Evolutionary conservation across 2,113 vertebrate species (phyloP).

Genomic region (Promerops cafer): DNA sequence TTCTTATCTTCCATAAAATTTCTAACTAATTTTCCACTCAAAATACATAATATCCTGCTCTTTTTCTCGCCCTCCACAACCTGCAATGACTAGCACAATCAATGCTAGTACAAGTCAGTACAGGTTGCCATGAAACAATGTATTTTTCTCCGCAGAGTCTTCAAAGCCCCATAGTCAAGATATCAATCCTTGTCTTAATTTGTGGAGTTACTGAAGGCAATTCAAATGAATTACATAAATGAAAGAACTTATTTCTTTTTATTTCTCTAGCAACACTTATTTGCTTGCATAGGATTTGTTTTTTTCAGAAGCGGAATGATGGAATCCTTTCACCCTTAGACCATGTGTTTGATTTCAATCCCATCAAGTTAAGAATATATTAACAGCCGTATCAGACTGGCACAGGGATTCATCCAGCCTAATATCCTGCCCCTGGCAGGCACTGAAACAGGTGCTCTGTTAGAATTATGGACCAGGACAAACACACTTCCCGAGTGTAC

Average conservation of each 20-base stretch:
- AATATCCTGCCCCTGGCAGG: background rate
- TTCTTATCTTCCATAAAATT: background rate
- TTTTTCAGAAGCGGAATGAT: background rate
- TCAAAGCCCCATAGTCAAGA: background rate
- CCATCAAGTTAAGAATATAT: background rate
- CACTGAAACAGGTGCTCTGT: background rate
- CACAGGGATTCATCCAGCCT: background rate
- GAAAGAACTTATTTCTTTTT: background rate
- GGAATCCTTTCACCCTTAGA: background rate
- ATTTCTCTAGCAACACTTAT: background rate
- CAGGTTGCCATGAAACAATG: background rate
- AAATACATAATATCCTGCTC: background rate
- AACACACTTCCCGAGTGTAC: background rate
- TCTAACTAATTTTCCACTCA: background rate
- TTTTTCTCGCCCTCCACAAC: background rate
- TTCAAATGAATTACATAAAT: background rate
- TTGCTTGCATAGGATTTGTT: background rate
- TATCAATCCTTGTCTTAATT: background rate
- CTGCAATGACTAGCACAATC: background rate
- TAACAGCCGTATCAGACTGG: background rate
- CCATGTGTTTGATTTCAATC: background rate
- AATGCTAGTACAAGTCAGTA: background rate
- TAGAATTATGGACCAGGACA: background rate
- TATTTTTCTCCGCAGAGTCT: background rate
- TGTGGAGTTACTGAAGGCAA: background rate